These are phyloP conservation scores for Ailuropoda melanoleuca DNA, from an alignment of 2,113 vertebrate species.

Conservation along the genomic window DNA sequence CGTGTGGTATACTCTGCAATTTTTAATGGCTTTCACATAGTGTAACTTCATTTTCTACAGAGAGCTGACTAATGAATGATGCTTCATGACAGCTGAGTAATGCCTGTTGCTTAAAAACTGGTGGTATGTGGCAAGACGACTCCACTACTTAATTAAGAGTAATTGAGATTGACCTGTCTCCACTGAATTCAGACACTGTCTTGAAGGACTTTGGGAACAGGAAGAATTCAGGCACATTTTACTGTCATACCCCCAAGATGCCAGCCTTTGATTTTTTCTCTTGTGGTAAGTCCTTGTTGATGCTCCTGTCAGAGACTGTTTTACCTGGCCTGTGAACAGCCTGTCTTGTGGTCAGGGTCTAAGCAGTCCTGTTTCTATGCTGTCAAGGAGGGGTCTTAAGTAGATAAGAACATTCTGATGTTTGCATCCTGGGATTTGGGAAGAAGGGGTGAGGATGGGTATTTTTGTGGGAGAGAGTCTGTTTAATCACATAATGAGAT, in stretches of 20 bases:
- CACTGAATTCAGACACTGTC: background rate
- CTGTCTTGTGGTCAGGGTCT: background rate
- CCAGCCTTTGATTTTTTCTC: background rate
- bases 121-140: background rate
- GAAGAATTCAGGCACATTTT: background rate
- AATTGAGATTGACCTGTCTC: background rate
- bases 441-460: background rate
- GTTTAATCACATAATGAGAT: background rate
- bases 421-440: background rate
- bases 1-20: background rate
- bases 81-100: background rate
- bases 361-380: background rate
- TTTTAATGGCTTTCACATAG: background rate
- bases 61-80: background rate
- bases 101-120: background rate
- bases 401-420: background rate
- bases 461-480: background rate
- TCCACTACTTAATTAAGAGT: background rate
- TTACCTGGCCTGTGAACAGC: background rate
- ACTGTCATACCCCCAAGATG: background rate
- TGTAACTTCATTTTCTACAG: background rate
- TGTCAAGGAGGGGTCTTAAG: background rate
- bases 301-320: background rate
- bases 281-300: background rate
- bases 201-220: background rate